Conservation (phyloP, 2,797 vertebrate genomes). For the Mormyrus proboscirostris region DNA sequence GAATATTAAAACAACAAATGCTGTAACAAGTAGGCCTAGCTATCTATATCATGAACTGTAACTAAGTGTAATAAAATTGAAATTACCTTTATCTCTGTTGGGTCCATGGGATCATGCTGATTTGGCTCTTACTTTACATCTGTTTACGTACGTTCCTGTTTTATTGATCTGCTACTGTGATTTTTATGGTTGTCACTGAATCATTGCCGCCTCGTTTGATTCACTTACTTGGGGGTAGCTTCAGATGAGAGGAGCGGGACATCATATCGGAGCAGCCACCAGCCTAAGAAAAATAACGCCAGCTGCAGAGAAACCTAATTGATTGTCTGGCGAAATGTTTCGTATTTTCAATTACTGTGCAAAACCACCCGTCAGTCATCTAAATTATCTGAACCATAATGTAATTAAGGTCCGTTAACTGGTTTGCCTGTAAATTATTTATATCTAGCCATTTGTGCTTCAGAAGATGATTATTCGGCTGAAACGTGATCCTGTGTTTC, state of each 20-base stretch:
- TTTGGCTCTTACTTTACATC: neutral
- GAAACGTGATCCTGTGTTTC: neutral
- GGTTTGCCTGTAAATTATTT: neutral
- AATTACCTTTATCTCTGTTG: neutral
- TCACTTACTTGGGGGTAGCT: neutral
- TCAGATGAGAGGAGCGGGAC: neutral
- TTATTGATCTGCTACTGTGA: neutral
- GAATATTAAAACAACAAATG: neutral
- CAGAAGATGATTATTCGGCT: neutral
- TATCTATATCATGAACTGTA: neutral
- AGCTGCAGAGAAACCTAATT: neutral
- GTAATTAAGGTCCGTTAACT: neutral
- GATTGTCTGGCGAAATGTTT: neutral
- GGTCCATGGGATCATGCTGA: neutral
- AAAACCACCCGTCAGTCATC: neutral
- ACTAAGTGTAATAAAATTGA: neutral
- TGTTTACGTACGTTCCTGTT: neutral
- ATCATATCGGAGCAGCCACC: neutral
- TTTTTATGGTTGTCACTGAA: neutral
- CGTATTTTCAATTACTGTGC: neutral
- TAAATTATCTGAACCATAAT: neutral
- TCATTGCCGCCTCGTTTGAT: neutral
- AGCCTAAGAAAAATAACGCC: neutral
- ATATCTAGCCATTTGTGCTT: neutral
- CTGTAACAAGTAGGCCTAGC: neutral